Percentiles rank a stretch among this genome's conserved stretches.
Conservation (phyloP, 1,140 invertebrate species). For the Stenopsyche tienmushanensis region DNA sequence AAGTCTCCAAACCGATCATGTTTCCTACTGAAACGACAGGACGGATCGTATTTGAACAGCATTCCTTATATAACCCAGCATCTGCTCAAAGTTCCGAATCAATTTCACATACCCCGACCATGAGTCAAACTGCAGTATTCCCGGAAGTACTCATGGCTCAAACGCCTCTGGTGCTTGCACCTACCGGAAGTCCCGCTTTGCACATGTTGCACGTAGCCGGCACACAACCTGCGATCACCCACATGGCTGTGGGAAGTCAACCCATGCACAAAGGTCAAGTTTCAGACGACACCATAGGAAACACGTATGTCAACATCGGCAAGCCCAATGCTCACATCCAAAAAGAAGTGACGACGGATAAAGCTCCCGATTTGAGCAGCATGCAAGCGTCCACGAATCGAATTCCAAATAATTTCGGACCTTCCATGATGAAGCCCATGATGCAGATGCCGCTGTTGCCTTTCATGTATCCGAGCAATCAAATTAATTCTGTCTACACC, state of each 20-base stretch:
- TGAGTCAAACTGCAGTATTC: slow-evolving; percentile 2
- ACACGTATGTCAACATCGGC: slow-evolving; percentile 51
- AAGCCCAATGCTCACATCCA: slow-evolving; percentile 51
- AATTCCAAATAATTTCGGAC: neutral
- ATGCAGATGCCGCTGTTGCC: slow-evolving; percentile 30
- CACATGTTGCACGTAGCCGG: slow-evolving; percentile 38
- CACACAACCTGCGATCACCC: slow-evolving; percentile 34
- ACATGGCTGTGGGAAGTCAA: slow-evolving; percentile 36
- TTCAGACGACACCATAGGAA: slow-evolving; percentile 47
- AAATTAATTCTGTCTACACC: slow-evolving; percentile 37
- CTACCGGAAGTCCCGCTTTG: slow-evolving; percentile 28
- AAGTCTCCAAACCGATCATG: slow-evolving; percentile 22
- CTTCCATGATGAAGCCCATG: slow-evolving; percentile 15
- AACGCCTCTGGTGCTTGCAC: slow-evolving; percentile 24
- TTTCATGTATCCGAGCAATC: slow-evolving; percentile 28
- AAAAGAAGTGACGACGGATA: slow-evolving; percentile 34
- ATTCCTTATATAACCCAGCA: slow-evolving; percentile 30
- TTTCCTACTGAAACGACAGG: slow-evolving; percentile 37
- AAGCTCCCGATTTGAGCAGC: slow-evolving; percentile 9
- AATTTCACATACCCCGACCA: slow-evolving; percentile 1
- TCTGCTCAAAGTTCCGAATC: neutral
- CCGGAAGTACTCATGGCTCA: slow-evolving; percentile 14
- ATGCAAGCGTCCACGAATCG: slow-evolving; percentile 1
- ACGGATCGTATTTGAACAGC: slow-evolving; percentile 39
- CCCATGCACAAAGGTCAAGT: slow-evolving; percentile 49